Conservation (phyloP, 2,888 invertebrate genomes). For the Drosophila buzzatii region DNA sequence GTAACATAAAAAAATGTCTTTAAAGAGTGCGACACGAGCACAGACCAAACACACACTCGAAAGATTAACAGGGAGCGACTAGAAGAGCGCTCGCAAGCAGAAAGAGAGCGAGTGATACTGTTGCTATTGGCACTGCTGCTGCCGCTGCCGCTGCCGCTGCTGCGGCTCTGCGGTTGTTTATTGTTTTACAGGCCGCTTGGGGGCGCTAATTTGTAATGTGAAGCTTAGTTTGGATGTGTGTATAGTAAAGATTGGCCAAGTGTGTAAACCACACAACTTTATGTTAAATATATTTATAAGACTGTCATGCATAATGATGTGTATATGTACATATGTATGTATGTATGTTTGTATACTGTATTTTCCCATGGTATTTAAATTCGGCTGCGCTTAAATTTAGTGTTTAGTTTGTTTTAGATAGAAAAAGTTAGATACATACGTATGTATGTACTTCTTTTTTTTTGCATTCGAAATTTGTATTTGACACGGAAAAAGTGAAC, state of each 20-base stretch:
- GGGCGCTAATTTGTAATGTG: conserved; percentile 76
- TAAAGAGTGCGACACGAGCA: conserved; percentile 65
- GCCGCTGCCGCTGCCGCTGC: conserved; percentile 22
- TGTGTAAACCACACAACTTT: conserved; percentile 29
- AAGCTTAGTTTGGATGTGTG: conserved; percentile 54
- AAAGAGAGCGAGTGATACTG: conserved; percentile 22
- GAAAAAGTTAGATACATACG: not conserved
- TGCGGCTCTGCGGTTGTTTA: conserved; percentile 53
- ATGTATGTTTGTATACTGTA: not conserved
- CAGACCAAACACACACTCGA: conserved; percentile 29
- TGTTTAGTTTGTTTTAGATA: not conserved
- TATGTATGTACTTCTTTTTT: no score
- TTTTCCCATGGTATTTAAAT: conserved; percentile 2
- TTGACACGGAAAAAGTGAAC: no score
- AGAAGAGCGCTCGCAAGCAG: conserved; percentile 2
- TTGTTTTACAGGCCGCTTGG: conserved; percentile 71
- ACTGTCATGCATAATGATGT: not conserved
- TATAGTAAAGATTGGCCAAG: conserved; percentile 50
- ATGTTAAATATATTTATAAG: conserved; percentile 22
- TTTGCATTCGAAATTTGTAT: no score
- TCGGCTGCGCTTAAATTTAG: not conserved
- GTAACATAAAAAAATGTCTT: conserved; percentile 51
- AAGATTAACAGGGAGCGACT: conserved; percentile 25
- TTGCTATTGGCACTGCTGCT: conserved; percentile 36
- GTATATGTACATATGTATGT: not conserved